These are phyloP conservation scores for Coreoperca whiteheadi DNA, from an alignment of 2,113 vertebrate genomes.

Conservation along the genomic window DNA sequence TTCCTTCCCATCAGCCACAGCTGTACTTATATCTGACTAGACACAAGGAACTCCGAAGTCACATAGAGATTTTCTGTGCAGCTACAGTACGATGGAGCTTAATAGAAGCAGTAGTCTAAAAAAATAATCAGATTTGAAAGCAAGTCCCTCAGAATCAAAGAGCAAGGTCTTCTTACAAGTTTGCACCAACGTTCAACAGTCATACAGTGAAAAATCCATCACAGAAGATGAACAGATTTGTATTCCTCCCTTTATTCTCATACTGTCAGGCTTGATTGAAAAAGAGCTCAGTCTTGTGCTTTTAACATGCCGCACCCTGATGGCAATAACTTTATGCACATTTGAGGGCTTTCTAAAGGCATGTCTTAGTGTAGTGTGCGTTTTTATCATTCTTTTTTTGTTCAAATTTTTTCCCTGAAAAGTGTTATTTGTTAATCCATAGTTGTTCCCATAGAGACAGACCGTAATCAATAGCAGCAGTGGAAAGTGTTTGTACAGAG, in stretches of 20 bases:
- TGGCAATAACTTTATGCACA: conserved; percentile 4
- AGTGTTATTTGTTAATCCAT: conserved; percentile 12
- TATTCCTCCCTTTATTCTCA: conserved; percentile 37
- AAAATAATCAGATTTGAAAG: neutral
- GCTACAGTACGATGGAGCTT: neutral
- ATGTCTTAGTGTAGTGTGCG: neutral
- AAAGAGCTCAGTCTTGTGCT: conserved; percentile 27
- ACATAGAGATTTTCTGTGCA: neutral
- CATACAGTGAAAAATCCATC: conserved; percentile 53
- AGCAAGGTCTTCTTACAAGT: conserved; percentile 15
- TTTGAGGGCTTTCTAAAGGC: conserved; percentile 8
- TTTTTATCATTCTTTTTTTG: neutral
- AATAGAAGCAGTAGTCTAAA: conserved; percentile 4
- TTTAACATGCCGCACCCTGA: conserved; percentile 23
- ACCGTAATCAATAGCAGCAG: conserved; percentile 14
- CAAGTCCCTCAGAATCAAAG: conserved; percentile 28
- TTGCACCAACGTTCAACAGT: conserved; percentile 31
- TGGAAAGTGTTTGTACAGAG: conserved; percentile 23
- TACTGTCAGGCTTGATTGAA: conserved; percentile 53
- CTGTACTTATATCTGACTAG: neutral
- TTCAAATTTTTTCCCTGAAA: conserved; percentile 16
- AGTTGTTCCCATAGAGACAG: conserved; percentile 41
- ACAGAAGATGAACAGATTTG: conserved; percentile 51
- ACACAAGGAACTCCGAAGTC: neutral
- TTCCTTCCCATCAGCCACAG: neutral